Base-by-base conservation (phyloP, 2,888 invertebrate species). In the Aricia artaxerxes region DNA sequence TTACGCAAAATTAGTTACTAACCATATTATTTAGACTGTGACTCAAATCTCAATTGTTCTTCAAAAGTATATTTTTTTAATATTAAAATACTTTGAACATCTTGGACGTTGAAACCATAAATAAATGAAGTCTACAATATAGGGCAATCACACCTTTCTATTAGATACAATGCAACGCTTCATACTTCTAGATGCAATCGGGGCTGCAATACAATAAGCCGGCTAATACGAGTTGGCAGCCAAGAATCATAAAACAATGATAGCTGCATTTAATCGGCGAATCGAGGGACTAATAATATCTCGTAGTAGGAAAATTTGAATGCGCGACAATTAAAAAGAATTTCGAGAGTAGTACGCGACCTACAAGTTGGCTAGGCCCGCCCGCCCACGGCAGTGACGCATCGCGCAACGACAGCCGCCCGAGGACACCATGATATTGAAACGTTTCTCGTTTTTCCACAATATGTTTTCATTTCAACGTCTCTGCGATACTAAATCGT, bases 361-460 rank as follows among this genome's bases (percentile, higher is more conserved):
- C 83, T 82, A 82, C 81, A 82, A 83, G 76, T 82, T 82, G 80
- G 82, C 82, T 82, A 75, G 82, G 78, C 78, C 79, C 78, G 80
- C 80, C 80, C 82, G 79, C 82, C 83, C 84, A 82, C 84, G 80
- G 79, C 81, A 24, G 81, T 82, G 81, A 82, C 83, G 82, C 82
- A 83, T 83, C 84, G 84, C 80, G 82, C 81, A 81, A 81, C 80
- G 82, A 84, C 83, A 82, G 82, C 82, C 73, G 82, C 80, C 78
- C 81, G 78, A 80, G 78, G 78, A 79, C 80, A 75, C 77, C 79
- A 77, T 80, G 57, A 57, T 24, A 57, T 76, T 76, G 57, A 57
- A 76, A 76, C 76, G 16, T 38, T 57, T 76, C 35, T 75, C 75
- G 35, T 75, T 57, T 75, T 35, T 13, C 53, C 6, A 57, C 57